A percentile compares a stretch with the other conserved stretches of the same genome.
Evolutionary conservation across 2,113 vertebrate species (phyloP).

Genomic region (Burhinus bistriatus): DNA sequence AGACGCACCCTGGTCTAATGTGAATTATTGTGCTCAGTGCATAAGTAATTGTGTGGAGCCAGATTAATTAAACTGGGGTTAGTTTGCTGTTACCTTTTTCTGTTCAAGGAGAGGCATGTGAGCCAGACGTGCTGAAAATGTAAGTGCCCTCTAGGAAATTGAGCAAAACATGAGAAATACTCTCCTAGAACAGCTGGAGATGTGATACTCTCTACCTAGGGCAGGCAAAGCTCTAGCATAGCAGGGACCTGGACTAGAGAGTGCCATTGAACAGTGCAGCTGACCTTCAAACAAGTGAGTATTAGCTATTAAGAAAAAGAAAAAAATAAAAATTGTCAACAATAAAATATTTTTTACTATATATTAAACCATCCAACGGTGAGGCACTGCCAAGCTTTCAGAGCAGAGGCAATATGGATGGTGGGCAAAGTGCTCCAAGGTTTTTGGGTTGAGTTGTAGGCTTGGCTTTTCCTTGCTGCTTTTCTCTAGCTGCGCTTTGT

Average conservation of each 20-base stretch:
- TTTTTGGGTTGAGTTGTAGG: neutral
- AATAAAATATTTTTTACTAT: fast-evolving
- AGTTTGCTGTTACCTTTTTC: neutral
- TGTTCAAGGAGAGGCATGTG: fast-evolving
- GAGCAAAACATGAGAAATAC: neutral
- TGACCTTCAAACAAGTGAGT: neutral
- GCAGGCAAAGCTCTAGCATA: fast-evolving
- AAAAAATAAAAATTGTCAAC: neutral
- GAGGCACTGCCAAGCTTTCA: neutral
- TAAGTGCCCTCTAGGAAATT: neutral
- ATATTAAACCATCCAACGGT: neutral
- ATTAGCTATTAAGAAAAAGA: neutral
- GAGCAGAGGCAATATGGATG: fast-evolving
- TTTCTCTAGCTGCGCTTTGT: fast-evolving
- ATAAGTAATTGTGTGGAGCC: fast-evolving
- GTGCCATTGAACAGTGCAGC: neutral
- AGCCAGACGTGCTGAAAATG: neutral
- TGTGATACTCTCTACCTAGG: neutral
- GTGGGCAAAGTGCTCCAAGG: neutral
- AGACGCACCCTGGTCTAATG: neutral
- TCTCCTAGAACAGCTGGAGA: neutral
- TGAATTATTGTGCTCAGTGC: neutral
- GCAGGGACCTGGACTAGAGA: too few species aligned
- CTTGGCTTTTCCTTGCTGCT: neutral
- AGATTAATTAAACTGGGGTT: neutral